phyloP scores from a whole-genome alignment of 2,888 invertebrate genomes.

The Nasonia oneida region DNA sequence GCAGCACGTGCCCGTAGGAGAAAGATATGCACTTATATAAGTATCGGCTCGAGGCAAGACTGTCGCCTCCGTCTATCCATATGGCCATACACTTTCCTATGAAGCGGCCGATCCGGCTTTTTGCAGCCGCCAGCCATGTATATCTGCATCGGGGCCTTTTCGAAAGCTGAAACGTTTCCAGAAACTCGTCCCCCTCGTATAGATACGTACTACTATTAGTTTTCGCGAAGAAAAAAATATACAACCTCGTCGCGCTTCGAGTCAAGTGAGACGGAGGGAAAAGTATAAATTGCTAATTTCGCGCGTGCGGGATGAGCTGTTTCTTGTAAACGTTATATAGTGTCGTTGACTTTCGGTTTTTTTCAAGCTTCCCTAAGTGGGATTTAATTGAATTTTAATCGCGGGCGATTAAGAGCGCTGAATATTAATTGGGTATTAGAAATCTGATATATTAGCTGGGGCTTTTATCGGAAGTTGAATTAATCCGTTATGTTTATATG shows the following conservation, averaged over 20 bases:
- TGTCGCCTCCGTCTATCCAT: neutral
- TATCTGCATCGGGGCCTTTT: conserved; percentile 3
- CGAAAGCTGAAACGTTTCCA: conserved; percentile 48
- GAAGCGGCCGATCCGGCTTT: conserved; percentile 33
- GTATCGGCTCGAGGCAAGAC: conserved; percentile 45
- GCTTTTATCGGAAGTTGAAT: neutral
- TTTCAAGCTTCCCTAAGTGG: neutral
- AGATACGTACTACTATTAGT: neutral
- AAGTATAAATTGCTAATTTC: too few relatives aligned
- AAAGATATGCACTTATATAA: conserved; percentile 48
- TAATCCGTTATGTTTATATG: neutral
- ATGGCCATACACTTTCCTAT: conserved; percentile 50
- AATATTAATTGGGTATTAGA: neutral
- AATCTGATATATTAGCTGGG: neutral
- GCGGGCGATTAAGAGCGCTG: neutral
- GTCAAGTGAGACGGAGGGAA: conserved; percentile 52
- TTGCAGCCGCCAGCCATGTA: neutral
- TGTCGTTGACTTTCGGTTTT: neutral
- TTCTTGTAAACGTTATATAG: neutral
- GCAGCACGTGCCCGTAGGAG: neutral
- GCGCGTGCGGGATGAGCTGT: neutral
- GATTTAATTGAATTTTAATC: neutral
- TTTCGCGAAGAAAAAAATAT: neutral
- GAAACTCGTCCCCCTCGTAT: neutral
- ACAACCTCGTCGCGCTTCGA: neutral